Conservation (phyloP, 2,113 vertebrate species). For the Labeo rohita region DNA sequence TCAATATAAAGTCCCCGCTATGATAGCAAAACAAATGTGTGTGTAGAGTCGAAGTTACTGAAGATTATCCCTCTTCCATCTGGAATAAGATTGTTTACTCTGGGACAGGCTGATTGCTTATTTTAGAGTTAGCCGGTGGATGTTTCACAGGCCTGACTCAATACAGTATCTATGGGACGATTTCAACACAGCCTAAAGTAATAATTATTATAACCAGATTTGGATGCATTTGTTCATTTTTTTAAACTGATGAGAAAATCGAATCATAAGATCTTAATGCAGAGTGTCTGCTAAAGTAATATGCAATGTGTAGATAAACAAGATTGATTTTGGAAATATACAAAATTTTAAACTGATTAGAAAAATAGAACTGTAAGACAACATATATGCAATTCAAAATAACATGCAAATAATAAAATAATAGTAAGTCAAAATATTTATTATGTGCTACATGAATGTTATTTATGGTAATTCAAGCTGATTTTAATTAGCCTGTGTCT, state of each 20-base stretch:
- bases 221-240: not conserved
- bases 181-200: conserved; percentile 22
- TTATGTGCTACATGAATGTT: not conserved
- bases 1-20: not conserved
- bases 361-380: not conserved
- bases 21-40: conserved; percentile 25
- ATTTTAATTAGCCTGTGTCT: not conserved
- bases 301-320: not conserved
- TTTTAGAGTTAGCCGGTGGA: conserved; percentile 46
- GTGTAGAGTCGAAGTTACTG: conserved; percentile 48
- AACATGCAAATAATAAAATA: too few species aligned
- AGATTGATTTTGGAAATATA: not conserved
- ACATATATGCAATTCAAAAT: not conserved
- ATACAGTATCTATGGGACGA: conserved; percentile 24
- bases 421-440: not conserved
- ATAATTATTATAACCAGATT: conserved; percentile 40
- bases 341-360: not conserved
- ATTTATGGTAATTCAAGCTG: not conserved
- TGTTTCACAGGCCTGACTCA: conserved; percentile 26
- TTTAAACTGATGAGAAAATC: not conserved
- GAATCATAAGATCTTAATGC: not conserved
- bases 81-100: conserved; percentile 49
- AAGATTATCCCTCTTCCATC: conserved; percentile 30
- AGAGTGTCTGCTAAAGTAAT: not conserved
- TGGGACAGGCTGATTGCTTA: conserved; percentile 47